phyloP scores from a whole-genome alignment of 1,140 invertebrate species.

The Ganaspis sp. region DNA sequence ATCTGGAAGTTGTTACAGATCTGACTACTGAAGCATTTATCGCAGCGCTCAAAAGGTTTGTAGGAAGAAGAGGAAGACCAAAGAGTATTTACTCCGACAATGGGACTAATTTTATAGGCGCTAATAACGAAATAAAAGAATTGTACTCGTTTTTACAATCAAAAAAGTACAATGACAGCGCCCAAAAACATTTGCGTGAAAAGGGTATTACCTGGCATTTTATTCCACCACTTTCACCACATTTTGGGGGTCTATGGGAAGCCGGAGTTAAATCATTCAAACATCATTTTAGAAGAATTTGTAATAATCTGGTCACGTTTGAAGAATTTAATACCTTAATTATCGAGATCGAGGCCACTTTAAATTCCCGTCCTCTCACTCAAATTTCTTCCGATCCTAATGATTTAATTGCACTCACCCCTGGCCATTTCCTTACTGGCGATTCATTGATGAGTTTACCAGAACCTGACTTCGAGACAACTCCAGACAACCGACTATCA shows the following conservation, averaged over 20 bases:
- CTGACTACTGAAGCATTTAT: constrained; percentile 54
- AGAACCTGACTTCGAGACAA: neutral
- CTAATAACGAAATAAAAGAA: constrained; percentile 32
- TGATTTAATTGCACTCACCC: constrained; percentile 28
- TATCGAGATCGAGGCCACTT: constrained; percentile 16
- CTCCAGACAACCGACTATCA: constrained; percentile 38
- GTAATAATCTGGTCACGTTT: neutral
- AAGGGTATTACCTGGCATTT: constrained; percentile 31
- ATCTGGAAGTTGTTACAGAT: constrained; percentile 59
- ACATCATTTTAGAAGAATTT: constrained; percentile 10
- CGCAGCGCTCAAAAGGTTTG: constrained; percentile 54
- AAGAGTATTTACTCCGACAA: constrained; percentile 58
- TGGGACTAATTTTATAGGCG: constrained; percentile 65
- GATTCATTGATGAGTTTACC: constrained; percentile 15
- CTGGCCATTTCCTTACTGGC: too few relatives aligned
- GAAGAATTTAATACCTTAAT: constrained; percentile 4
- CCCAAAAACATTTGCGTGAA: constrained; percentile 19
- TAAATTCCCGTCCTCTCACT: too few relatives aligned
- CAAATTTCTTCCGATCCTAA: neutral
- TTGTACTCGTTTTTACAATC: neutral
- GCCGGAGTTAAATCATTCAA: constrained; percentile 48
- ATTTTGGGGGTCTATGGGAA: constrained; percentile 30
- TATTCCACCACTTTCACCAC: constrained; percentile 15
- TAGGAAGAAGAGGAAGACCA: constrained; percentile 47
- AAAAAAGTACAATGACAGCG: constrained; percentile 26